A percentile compares a stretch with the other conserved stretches of the same genome.
Conservation (phyloP, 2,113 vertebrate species). For the Cromileptes altivelis region DNA sequence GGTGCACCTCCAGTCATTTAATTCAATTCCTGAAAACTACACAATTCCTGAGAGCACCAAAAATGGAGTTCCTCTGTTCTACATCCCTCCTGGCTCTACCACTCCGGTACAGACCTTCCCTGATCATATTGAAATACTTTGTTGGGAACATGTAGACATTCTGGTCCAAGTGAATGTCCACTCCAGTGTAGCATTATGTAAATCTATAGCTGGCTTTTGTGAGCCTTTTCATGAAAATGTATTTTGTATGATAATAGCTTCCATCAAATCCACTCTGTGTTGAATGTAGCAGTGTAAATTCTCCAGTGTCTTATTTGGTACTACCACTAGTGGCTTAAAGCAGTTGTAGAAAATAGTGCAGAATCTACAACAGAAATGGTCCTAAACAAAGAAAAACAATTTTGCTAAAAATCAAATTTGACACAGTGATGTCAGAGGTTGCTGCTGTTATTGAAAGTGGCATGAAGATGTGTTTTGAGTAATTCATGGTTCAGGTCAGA, state of each 20-base stretch:
- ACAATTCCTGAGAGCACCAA: constrained; percentile 98
- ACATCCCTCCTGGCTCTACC: constrained; percentile 96
- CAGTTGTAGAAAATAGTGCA: no score
- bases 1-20: constrained; percentile 97
- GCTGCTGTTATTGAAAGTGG: no score
- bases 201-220: neutral
- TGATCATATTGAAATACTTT: neutral
- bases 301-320: no score
- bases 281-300: no score
- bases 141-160: neutral
- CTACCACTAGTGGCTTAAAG: no score
- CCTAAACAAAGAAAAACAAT: no score
- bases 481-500: no score
- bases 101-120: constrained; percentile 87
- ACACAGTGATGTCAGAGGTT: no score
- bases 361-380: no score
- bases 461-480: no score
- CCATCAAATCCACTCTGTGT: neutral
- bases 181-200: neutral
- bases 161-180: neutral
- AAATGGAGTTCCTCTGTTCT: constrained; percentile 97
- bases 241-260: neutral
- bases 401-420: no score
- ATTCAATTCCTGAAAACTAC: constrained; percentile 95
- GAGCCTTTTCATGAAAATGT: neutral